Evolutionary conservation across 2,888 invertebrate genomes (phyloP).

Genomic region (Molorchus minor): DNA sequence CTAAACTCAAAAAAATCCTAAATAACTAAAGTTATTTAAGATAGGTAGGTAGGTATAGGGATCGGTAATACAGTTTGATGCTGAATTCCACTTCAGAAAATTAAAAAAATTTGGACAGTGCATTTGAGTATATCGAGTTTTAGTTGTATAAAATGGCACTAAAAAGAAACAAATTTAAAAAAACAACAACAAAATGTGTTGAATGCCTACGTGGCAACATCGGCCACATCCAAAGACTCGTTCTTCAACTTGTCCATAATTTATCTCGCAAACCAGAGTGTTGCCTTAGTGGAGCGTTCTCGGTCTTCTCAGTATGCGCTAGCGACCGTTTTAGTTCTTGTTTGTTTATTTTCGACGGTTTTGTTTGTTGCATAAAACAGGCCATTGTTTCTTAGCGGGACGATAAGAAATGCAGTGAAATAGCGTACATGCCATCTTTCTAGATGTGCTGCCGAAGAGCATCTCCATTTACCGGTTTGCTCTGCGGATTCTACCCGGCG

Average conservation of each 20-base stretch:
- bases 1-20: too few relatives aligned
- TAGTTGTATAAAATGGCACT: too few relatives aligned
- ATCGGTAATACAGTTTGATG: too few relatives aligned
- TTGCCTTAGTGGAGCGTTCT: constrained; percentile 31
- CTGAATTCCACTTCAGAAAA: too few relatives aligned
- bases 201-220: constrained; percentile 32
- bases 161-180: too few relatives aligned
- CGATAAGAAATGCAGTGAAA: constrained; percentile 46
- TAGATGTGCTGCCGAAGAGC: constrained; percentile 39
- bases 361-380: constrained; percentile 49
- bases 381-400: constrained; percentile 51
- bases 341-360: constrained; percentile 47
- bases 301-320: constrained; percentile 33
- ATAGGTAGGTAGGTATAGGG: too few relatives aligned
- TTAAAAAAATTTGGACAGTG: too few relatives aligned
- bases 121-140: too few relatives aligned
- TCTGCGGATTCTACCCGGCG: constrained; percentile 6
- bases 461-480: constrained; percentile 48
- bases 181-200: too few relatives aligned
- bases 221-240: constrained; percentile 37
- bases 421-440: constrained; percentile 42
- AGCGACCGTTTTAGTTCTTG: constrained; percentile 32
- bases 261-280: constrained; percentile 51
- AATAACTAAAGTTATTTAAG: too few relatives aligned
- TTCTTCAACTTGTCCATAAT: constrained; percentile 54